Percentiles rank a stretch among this genome's conserved stretches.
Conservation (phyloP, 2,797 vertebrate genomes). For the Lates japonicus region DNA sequence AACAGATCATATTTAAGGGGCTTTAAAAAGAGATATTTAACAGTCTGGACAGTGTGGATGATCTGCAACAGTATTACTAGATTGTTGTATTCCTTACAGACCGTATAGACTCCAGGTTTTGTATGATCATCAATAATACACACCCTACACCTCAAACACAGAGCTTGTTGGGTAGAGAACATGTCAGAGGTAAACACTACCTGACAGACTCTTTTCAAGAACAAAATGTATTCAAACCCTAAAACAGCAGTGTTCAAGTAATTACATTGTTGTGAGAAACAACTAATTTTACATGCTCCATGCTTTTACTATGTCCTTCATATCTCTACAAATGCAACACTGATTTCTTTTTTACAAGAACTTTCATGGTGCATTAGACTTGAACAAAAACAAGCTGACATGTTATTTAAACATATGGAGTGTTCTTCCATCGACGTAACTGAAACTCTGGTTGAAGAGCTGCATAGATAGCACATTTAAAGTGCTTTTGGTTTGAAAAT, state of each 20-base stretch:
- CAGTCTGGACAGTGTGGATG: constrained; percentile 2
- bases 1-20: background rate
- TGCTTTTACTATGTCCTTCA: constrained; percentile 44
- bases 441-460: constrained; percentile 3
- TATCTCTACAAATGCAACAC: constrained; percentile 35
- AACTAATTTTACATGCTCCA: constrained; percentile 43
- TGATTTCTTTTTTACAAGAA: constrained; percentile 24
- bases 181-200: constrained; percentile 4
- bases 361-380: constrained; percentile 35
- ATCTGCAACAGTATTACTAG: background rate
- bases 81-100: background rate
- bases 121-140: background rate
- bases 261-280: constrained; percentile 41
- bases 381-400: constrained; percentile 17
- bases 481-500: background rate
- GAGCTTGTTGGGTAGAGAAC: background rate
- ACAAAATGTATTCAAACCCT: background rate
- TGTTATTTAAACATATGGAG: constrained; percentile 18
- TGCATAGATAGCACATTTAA: background rate
- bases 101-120: background rate
- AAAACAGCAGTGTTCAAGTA: constrained; percentile 35
- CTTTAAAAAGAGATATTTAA: background rate
- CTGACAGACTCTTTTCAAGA: constrained; percentile 23
- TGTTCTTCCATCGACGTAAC: constrained; percentile 8
- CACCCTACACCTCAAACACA: background rate